Conservation (phyloP, 2,113 vertebrate species). For the Melanocharis versteri region DNA sequence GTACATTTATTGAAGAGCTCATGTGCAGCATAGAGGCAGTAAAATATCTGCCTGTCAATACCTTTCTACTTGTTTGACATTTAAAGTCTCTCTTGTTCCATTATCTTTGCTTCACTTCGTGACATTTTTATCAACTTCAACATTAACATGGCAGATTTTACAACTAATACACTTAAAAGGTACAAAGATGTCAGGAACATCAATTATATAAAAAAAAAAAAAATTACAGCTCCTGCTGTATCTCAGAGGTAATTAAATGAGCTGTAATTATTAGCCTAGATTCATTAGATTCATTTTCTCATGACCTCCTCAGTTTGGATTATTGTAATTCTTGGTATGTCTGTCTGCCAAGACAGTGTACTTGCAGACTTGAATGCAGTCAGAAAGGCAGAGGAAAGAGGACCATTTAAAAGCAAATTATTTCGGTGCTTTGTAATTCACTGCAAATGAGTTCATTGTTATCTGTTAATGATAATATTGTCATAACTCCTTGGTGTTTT, state of each 20-base stretch:
- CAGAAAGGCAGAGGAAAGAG: neutral
- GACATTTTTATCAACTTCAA: constrained; percentile 63
- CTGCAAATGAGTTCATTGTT: neutral
- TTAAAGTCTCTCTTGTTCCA: constrained; percentile 48
- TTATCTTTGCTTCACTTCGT: constrained; percentile 55
- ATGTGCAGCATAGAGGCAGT: neutral
- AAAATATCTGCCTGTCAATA: constrained; percentile 35
- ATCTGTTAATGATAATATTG: neutral
- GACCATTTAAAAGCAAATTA: neutral
- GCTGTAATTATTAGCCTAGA: constrained; percentile 59
- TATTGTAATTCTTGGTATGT: constrained; percentile 38
- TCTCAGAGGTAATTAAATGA: constrained; percentile 59
- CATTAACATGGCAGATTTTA: constrained; percentile 55
- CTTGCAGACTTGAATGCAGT: neutral
- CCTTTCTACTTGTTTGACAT: constrained; percentile 49
- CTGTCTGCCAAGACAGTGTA: neutral
- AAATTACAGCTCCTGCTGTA: constrained; percentile 54
- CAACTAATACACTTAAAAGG: constrained; percentile 61
- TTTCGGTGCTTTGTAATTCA: neutral
- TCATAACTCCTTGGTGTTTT: neutral
- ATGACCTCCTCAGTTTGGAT: constrained; percentile 36
- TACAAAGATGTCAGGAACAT: constrained; percentile 56
- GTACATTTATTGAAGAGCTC: neutral
- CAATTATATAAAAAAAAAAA: constrained; percentile 61
- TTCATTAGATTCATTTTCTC: constrained; percentile 58